Conservation (phyloP, 2,888 invertebrate genomes). For the Trissoscelio sp. region DNA sequence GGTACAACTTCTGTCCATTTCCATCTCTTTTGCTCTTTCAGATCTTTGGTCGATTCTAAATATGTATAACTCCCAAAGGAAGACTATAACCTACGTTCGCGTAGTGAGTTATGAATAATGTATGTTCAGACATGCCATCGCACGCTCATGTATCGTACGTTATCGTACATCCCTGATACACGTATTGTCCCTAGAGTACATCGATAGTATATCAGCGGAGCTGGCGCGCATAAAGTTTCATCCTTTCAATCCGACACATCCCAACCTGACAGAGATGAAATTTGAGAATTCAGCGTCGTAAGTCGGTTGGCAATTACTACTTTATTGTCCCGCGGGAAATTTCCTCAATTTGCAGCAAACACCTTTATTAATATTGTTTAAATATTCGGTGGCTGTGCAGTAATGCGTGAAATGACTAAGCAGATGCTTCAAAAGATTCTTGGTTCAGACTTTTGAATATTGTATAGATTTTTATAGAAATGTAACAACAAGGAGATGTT, state of each 20-base stretch:
- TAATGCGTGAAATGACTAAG: not conserved
- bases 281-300: slow-evolving; percentile 50
- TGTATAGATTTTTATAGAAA: slow-evolving; percentile 19
- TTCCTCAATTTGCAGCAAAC: slow-evolving; percentile 16
- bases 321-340: slow-evolving; percentile 54
- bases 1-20: not conserved
- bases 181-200: slow-evolving; percentile 68
- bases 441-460: not conserved
- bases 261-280: slow-evolving; percentile 45
- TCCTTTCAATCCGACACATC: slow-evolving; percentile 64
- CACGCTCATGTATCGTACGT: slow-evolving; percentile 66
- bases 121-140: slow-evolving; percentile 73
- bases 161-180: slow-evolving; percentile 73
- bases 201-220: slow-evolving; percentile 64
- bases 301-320: slow-evolving; percentile 59
- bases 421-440: not conserved
- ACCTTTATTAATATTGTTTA: slow-evolving; percentile 35
- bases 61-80: slow-evolving; percentile 77
- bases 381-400: slow-evolving; percentile 7
- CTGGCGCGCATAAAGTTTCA: slow-evolving; percentile 64
- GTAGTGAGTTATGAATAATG: slow-evolving; percentile 75
- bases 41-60: slow-evolving; percentile 75
- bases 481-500: not conserved
- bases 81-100: slow-evolving; percentile 71
- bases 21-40: slow-evolving; percentile 2